phyloP scores from a whole-genome alignment of 2,797 vertebrate genomes.

The Simalia tracyae region DNA sequence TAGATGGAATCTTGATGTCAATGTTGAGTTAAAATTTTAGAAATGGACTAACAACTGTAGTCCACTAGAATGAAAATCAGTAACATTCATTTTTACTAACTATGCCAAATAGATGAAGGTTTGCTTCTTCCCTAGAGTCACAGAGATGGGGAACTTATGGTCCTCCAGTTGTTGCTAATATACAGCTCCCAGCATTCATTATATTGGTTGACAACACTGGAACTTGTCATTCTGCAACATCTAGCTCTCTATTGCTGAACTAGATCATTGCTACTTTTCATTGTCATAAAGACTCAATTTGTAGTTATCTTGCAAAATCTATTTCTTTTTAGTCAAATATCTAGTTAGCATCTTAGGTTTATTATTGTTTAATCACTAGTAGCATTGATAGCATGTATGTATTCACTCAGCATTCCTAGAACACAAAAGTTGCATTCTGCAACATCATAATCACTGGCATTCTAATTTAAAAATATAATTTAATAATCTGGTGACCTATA shows the following conservation, averaged over 20 bases:
- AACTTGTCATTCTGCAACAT: background rate
- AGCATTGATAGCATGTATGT: background rate
- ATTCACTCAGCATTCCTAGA: background rate
- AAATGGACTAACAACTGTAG: background rate
- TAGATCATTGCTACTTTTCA: background rate
- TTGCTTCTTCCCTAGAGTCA: background rate
- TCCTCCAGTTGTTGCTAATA: background rate
- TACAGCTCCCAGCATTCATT: background rate
- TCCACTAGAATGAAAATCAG: background rate
- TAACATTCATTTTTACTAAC: background rate
- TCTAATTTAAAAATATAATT: background rate
- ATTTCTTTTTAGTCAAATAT: background rate
- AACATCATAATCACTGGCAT: background rate
- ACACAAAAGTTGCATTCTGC: background rate
- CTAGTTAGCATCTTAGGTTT: background rate
- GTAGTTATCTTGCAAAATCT: background rate
- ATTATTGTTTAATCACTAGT: background rate
- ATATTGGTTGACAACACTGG: background rate
- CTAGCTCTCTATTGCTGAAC: background rate
- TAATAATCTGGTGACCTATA: background rate
- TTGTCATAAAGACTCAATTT: background rate
- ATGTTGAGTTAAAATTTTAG: background rate
- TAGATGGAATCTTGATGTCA: background rate
- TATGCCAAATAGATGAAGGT: background rate
- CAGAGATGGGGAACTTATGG: background rate